A percentile compares a stretch with the other conserved stretches of the same genome.
Conservation (phyloP, 2,113 vertebrate genomes). For the Entelurus aequoreus region DNA sequence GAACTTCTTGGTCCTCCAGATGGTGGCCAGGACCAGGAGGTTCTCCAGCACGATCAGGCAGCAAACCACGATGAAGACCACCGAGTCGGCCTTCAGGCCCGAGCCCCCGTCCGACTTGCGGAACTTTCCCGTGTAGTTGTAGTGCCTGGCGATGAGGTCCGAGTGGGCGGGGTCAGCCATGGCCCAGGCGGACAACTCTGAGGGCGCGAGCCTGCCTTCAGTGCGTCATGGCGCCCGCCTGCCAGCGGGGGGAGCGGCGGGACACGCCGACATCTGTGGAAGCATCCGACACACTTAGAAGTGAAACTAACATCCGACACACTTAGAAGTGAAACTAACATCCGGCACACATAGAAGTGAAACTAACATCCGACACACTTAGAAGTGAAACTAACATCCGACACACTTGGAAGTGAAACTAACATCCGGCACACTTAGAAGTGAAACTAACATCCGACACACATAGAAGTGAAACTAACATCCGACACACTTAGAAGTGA, state of each 20-base stretch:
- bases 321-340: too few species aligned
- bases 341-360: too few species aligned
- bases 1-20: slow-evolving; percentile 99
- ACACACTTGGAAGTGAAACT: too few species aligned
- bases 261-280: too few species aligned
- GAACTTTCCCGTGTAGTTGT: slow-evolving; percentile 93
- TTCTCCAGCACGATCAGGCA: slow-evolving; percentile 97
- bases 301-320: too few species aligned
- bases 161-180: slow-evolving; percentile 73
- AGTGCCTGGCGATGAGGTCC: slow-evolving; percentile 86
- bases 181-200: slow-evolving; percentile 32
- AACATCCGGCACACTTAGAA: too few species aligned
- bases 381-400: too few species aligned
- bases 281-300: too few species aligned
- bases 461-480: too few species aligned
- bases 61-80: slow-evolving; percentile 95
- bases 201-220: slow-evolving; percentile 3
- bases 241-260: not conserved
- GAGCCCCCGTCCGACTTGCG: slow-evolving; percentile 70
- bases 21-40: slow-evolving; percentile 90
- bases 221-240: slow-evolving; percentile 40
- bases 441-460: too few species aligned
- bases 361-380: too few species aligned
- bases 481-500: too few species aligned
- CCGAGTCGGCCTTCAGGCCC: slow-evolving; percentile 80